Evolutionary conservation across 1,140 invertebrate species (phyloP), one percentile per base, ranked within the genome.

Genomic region (Centruroides sculpturatus): DNA sequence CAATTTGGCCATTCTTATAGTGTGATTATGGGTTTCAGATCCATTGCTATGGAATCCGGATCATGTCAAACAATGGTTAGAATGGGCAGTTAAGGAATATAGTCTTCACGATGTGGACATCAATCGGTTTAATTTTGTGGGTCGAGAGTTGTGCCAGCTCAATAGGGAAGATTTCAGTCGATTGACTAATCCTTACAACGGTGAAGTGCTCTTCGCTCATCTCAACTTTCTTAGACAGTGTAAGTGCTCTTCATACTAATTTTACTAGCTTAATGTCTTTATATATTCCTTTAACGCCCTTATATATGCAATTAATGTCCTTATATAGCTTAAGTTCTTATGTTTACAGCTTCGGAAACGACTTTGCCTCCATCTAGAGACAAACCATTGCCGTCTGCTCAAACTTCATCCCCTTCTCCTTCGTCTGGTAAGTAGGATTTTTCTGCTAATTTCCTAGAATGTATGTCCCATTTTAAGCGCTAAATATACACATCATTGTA

Each of bases 61-160:
- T 35, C 80, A 86, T 67, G 80, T 85, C 49, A 70, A 70, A 51
- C 77, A 79, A 34, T 86, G 84, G 84, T 69, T 85, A 35, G 73
- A 73, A 23, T 85, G 83, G 83, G 78, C 80, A 57, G 75, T 75
- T 7, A 74, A 75, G 35, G 78, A 80, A 63, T 85, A 84, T 65
- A 74, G 77, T 5, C 75, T 85, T 55, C 73, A 74, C 5, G 69
- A 70, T 35, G 76, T 82, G 3, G 76, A 79, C 59, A 59, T 71
- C 1, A 59, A 70, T 9, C 73, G 76, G 63, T 81, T 85, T 66
- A 80, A 82, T n/a, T 73, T 73, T 49, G 76, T 74, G 7, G 83
- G 83, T 1, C 66, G 70, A 34, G 80, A 81, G 59, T 71, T 85
- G 46, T 78, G 82, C 66, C 71, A 76, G 58, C 70, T 84, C 60